Conservation (phyloP, 2,113 vertebrate species). For the Galbula dea region DNA sequence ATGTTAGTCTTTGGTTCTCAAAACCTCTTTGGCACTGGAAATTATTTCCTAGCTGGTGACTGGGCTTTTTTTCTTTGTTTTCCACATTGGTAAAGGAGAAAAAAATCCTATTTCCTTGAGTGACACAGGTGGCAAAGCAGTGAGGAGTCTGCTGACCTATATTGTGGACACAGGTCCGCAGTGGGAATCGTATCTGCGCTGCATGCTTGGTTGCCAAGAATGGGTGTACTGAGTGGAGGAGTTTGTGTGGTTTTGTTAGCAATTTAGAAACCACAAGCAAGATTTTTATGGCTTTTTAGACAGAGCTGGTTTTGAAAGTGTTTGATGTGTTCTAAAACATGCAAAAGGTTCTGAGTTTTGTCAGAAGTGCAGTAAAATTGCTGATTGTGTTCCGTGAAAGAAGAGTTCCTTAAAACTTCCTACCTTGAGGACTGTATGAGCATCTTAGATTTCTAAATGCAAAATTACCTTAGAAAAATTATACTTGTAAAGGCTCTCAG, state of each 20-base stretch:
- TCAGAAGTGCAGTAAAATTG: background rate
- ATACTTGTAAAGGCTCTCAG: background rate
- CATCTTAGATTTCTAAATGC: background rate
- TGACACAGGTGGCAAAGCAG: conserved; percentile 22
- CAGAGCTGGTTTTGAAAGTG: background rate
- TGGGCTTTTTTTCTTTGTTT: background rate
- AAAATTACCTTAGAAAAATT: background rate
- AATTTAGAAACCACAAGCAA: conserved; percentile 41
- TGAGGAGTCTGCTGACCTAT: conserved; percentile 1
- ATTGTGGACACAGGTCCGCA: background rate
- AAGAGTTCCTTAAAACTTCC: background rate
- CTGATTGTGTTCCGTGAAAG: background rate
- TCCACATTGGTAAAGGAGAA: background rate
- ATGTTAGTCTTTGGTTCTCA: background rate
- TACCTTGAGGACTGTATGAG: background rate
- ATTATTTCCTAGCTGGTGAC: background rate
- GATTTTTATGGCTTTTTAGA: conserved; percentile 37
- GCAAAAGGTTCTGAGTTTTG: background rate
- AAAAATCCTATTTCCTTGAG: background rate
- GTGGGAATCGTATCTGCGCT: background rate
- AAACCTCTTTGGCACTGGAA: background rate
- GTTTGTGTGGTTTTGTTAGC: conserved; percentile 24
- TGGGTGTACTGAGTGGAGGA: background rate
- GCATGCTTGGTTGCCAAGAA: background rate
- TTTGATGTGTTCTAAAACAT: background rate